Conservation (phyloP, 2,797 vertebrate species). For the Heteromormyrus szaboi region DNA sequence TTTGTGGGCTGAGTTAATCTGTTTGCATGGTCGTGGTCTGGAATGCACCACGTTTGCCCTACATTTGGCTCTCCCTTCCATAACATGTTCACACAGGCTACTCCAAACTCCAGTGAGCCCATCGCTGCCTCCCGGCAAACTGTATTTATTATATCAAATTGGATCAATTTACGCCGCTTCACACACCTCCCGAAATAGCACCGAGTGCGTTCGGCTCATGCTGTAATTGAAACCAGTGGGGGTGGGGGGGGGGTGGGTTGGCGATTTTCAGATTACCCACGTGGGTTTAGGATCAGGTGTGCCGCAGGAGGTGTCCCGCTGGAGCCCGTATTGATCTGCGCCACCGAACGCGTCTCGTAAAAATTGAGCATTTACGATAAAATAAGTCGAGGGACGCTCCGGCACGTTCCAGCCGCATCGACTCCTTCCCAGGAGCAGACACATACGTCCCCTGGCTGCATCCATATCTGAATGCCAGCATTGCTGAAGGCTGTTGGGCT, state of each 20-base stretch:
- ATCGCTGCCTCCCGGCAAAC: not conserved
- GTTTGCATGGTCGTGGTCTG: not conserved
- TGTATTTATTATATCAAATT: conserved; percentile 28
- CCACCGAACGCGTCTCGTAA: conserved; percentile 24
- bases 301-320: not conserved
- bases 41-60: not conserved
- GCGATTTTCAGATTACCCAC: conserved; percentile 34
- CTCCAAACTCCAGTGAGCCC: not conserved
- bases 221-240: conserved; percentile 9
- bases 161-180: conserved; percentile 15
- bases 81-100: not conserved
- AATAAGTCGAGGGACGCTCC: not conserved
- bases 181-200: conserved; percentile 13
- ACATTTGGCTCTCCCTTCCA: not conserved
- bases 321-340: conserved; percentile 32
- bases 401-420: conserved; percentile 23
- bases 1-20: not conserved
- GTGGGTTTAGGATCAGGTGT: conserved; percentile 13
- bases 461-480: not conserved
- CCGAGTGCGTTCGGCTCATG: not conserved
- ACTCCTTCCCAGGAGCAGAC: not conserved
- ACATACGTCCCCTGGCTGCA: not conserved
- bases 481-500: not conserved
- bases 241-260: not conserved
- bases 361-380: conserved; percentile 28